Evolutionary conservation across 2,113 vertebrate species (phyloP), one percentile per base, ranked within the genome.

Genomic region (Bubalus kerabau): DNA sequence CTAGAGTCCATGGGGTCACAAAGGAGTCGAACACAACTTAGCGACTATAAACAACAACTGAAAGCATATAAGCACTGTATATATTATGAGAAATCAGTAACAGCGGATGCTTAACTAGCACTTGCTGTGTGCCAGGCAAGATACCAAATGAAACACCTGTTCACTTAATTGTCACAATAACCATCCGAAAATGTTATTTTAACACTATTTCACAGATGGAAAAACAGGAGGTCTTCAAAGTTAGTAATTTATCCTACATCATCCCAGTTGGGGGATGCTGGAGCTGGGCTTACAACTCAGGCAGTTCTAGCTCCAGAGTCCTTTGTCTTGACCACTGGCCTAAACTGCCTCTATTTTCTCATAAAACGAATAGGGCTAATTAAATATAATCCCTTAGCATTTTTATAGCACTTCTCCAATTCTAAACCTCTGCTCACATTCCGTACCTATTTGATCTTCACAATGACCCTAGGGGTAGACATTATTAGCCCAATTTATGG

Each of bases 301-400:
- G 67, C 32, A 52, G 54, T 50, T 93, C 86, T 83, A 94, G n/a
- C 50, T 83, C n/a, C 36, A 9, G n/a, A 71, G 36, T 60, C 80
- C 32, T 14, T 21, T 19, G n/a, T 56, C 62, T 84, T 95, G 36
- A 84, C 90, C 43, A 23, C 64, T 74, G 21, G 52, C 57, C 78
- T 85, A 46, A 52, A 30, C 83, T 56, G 50, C 64, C 60, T 94
- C 92, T 76, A 81, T 54, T 90, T 76, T 89, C 93, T 97, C 81
- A 59, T 97, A 96, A 97, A 97, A 76, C 4, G 26, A 87, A 64
- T 26, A 76, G 16, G 15, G 23, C 46, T 92, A 94, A 76, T 97
- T 95, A 97, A 92, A 96, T 92, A 92, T 87, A 97, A 97, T 86
- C 59, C 93, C 82, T 71, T 64, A 64, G 64, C 91, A 95, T 62